These are phyloP conservation scores for Dryadula phaetusa DNA, from an alignment of 2,888 invertebrate species.

Conservation along the genomic window DNA sequence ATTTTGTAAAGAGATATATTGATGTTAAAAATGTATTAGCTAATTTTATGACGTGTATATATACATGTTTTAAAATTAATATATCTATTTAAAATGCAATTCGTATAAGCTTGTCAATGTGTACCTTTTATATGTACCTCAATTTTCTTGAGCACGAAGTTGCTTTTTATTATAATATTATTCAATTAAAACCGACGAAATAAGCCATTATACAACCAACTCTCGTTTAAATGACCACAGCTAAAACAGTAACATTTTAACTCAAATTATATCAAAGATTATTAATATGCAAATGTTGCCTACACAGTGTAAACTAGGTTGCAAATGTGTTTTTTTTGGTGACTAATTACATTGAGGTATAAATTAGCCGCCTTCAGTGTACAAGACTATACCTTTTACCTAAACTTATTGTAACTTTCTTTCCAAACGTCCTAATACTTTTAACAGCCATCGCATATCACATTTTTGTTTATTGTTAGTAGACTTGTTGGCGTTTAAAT, in stretches of 20 bases:
- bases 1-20: background rate
- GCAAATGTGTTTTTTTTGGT: background rate
- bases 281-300: background rate
- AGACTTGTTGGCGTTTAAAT: no score
- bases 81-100: background rate
- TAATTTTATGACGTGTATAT: background rate
- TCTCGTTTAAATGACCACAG: background rate
- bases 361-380: background rate
- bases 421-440: no score
- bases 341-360: background rate
- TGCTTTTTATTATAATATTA: background rate
- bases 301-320: background rate
- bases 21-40: background rate
- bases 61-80: no score
- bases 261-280: background rate
- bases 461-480: no score
- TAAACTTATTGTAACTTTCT: no score
- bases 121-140: background rate
- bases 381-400: no score
- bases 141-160: conserved; percentile 7
- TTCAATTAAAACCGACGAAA: background rate
- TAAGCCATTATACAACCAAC: conserved; percentile 3
- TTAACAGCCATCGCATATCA: no score
- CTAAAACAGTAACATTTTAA: background rate
- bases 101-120: conserved; percentile 3